Conservation (phyloP, 2,113 vertebrate genomes). For the Otolemur garnettii region DNA sequence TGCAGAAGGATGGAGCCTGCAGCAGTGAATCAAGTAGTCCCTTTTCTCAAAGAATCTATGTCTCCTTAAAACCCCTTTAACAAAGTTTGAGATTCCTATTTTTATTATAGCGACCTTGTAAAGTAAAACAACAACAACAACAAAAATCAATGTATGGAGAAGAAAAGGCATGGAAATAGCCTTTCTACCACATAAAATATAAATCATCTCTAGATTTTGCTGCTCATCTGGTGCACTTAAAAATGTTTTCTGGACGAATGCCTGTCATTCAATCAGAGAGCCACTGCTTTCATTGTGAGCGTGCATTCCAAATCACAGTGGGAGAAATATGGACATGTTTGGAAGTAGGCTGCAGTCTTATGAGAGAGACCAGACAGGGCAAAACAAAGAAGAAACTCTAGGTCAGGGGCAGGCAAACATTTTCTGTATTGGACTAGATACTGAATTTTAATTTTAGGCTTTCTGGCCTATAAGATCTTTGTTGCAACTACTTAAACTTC, state of each 20-base stretch:
- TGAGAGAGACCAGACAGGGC: conserved; percentile 27
- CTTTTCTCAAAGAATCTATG: not conserved
- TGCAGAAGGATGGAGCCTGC: not conserved
- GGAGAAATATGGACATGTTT: not conserved
- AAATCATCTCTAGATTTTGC: conserved; percentile 62
- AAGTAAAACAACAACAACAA: not conserved
- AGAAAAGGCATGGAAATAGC: conserved; percentile 51
- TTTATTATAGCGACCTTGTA: conserved; percentile 8
- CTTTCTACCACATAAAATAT: conserved; percentile 66
- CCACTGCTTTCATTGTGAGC: not conserved
- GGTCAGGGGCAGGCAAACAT: not conserved
- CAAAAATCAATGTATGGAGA: conserved; percentile 18
- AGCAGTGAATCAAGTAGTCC: not conserved
- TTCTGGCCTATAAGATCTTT: not conserved
- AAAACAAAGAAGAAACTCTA: conserved; percentile 41
- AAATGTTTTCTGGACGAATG: conserved; percentile 67
- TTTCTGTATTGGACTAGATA: conserved; percentile 5
- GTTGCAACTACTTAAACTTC: not conserved
- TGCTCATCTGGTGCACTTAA: conserved; percentile 61
- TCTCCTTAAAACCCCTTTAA: conserved; percentile 34
- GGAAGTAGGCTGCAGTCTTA: conserved; percentile 4
- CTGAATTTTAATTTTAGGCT: conserved; percentile 45
- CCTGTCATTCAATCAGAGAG: conserved; percentile 64
- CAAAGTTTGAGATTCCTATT: conserved; percentile 42
- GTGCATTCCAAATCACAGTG: not conserved